phyloP scores from a whole-genome alignment of 2,113 vertebrate species.

The Sprattus sprattus region DNA sequence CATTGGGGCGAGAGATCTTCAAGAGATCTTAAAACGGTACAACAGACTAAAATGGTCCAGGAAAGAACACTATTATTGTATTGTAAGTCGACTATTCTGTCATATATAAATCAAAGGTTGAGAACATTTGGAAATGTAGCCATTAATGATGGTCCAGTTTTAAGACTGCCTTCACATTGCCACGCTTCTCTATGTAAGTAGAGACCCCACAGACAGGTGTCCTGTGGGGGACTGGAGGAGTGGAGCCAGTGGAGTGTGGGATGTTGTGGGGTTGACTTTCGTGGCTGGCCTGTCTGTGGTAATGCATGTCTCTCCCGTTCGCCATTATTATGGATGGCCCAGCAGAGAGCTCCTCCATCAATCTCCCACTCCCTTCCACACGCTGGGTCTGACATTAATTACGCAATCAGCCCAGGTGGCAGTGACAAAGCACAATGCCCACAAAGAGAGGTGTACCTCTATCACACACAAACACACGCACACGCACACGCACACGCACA shows the following conservation, averaged over 20 bases:
- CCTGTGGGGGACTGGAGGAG: neutral
- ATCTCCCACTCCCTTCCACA: neutral
- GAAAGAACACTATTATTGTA: neutral
- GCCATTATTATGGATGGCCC: constrained; percentile 3
- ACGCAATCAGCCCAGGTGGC: constrained; percentile 8
- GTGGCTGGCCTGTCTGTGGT: neutral
- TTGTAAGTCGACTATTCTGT: neutral
- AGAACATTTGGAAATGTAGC: neutral
- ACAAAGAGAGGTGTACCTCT: neutral
- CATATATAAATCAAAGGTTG: neutral
- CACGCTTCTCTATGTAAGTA: no score
- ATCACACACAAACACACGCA: neutral
- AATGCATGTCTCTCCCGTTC: neutral
- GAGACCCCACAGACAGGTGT: no score
- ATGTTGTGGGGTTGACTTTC: neutral
- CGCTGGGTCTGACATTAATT: neutral
- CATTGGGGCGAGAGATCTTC: no score
- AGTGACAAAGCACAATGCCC: constrained; percentile 21
- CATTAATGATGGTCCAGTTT: neutral
- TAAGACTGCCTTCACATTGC: neutral
- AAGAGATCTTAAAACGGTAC: neutral
- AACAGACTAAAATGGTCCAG: neutral
- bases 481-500: neutral
- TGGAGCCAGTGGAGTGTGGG: neutral
- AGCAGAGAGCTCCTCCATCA: neutral